Conservation (phyloP, 2,113 vertebrate genomes). For the Triplophysa dalaica region DNA sequence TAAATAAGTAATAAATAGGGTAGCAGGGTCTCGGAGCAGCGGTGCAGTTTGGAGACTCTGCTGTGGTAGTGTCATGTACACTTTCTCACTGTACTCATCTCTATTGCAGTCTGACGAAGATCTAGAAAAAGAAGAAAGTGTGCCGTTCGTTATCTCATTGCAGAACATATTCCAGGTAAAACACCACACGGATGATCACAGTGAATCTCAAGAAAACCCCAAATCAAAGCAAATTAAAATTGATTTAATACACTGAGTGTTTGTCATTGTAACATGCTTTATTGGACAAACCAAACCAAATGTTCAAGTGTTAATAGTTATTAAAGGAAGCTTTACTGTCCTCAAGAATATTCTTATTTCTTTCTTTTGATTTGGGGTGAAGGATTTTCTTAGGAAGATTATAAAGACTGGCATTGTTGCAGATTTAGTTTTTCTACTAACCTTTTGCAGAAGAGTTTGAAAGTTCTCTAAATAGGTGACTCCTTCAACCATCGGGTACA, state of each 20-base stretch:
- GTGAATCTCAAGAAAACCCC: background rate
- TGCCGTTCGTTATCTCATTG: background rate
- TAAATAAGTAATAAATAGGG: constrained; percentile 56
- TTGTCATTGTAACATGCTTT: too few species aligned
- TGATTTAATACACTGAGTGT: too few species aligned
- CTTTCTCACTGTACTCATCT: constrained; percentile 33
- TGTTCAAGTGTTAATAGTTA: too few species aligned
- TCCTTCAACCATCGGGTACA: constrained; percentile 41
- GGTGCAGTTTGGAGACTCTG: background rate
- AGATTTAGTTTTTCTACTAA: constrained; percentile 29
- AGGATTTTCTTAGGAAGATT: too few species aligned
- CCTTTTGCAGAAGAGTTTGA: constrained; percentile 62
- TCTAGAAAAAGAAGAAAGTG: background rate
- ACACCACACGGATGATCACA: background rate
- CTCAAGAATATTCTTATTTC: too few species aligned
- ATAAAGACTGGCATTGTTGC: too few species aligned
- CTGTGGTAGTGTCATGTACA: constrained; percentile 68
- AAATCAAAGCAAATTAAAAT: too few species aligned
- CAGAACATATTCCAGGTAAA: background rate
- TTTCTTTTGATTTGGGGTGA: background rate
- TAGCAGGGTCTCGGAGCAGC: constrained; percentile 19
- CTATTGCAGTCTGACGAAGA: constrained; percentile 47
- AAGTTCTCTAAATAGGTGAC: constrained; percentile 59
- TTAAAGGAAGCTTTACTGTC: too few species aligned
- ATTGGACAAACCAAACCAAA: background rate